phyloP scores from a whole-genome alignment of 2,797 vertebrate genomes.

The Epinephelus coioides region DNA sequence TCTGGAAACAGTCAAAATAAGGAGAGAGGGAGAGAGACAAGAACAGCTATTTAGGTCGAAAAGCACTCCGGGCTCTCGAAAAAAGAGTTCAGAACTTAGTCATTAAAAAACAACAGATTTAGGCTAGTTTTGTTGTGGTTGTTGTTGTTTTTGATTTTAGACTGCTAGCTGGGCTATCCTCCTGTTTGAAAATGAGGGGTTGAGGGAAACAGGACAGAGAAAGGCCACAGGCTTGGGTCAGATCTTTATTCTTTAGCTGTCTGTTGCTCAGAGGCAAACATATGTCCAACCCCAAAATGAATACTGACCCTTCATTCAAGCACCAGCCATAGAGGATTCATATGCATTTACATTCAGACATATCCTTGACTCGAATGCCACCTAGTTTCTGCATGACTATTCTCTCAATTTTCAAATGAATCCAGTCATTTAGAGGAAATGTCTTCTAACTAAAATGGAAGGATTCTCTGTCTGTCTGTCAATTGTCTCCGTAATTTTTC shows the following conservation, averaged over 20 bases:
- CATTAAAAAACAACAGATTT: conserved; percentile 82
- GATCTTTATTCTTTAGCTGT: conserved; percentile 37
- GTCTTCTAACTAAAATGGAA: no score
- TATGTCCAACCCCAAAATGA: conserved; percentile 36
- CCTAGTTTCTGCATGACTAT: conserved; percentile 19
- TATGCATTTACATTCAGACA: conserved; percentile 30
- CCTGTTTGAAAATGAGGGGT: conserved; percentile 31
- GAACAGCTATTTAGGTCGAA: conserved; percentile 81
- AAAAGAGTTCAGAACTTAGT: conserved; percentile 77
- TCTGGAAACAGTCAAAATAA: conserved; percentile 78
- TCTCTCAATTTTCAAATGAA: conserved; percentile 18
- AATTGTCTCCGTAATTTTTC: no score
- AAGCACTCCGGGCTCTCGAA: conserved; percentile 79
- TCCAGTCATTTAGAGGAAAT: not conserved
- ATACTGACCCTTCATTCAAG: conserved; percentile 29
- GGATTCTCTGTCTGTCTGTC: not conserved
- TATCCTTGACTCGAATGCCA: conserved; percentile 13
- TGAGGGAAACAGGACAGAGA: conserved; percentile 52
- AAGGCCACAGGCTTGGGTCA: conserved; percentile 57
- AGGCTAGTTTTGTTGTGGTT: conserved; percentile 70
- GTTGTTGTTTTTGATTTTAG: conserved; percentile 75
- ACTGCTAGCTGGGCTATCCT: conserved; percentile 48
- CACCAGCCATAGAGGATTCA: conserved; percentile 1
- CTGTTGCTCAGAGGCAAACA: conserved; percentile 47
- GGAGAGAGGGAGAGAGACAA: conserved; percentile 38